phyloP scores from a whole-genome alignment of 2,888 invertebrate species.

The Meandrusa payeni region DNA sequence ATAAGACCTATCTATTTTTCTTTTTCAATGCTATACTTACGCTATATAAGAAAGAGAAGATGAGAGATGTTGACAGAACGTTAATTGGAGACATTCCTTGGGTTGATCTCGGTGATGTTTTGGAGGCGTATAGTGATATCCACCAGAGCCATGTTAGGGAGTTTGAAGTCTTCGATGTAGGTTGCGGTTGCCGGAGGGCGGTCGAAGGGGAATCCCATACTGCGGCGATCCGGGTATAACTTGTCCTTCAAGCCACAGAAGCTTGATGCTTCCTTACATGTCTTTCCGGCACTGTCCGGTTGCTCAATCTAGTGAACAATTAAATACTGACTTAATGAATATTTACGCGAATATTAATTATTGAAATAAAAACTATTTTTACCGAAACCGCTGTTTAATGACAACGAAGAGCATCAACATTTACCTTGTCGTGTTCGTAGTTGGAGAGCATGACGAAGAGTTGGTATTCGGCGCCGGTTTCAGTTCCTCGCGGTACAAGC shows the following conservation, averaged over 20 bases:
- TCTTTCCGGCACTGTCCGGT: constrained; percentile 47
- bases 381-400: too few relatives aligned
- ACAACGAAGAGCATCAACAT: too few relatives aligned
- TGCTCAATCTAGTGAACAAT: constrained; percentile 61
- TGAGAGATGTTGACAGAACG: neutral
- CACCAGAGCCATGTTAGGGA: constrained; percentile 85
- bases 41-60: neutral
- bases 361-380: too few relatives aligned
- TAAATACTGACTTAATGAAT: too few relatives aligned
- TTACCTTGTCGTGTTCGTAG: constrained; percentile 67
- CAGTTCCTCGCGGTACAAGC: constrained; percentile 77
- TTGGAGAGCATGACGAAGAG: constrained; percentile 75
- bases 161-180: constrained; percentile 83
- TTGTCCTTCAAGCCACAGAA: constrained; percentile 90
- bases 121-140: constrained; percentile 83
- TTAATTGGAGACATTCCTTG: constrained; percentile 56
- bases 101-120: constrained; percentile 70
- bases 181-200: constrained; percentile 81
- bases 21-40: constrained; percentile 34
- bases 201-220: constrained; percentile 94
- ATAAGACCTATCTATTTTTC: constrained; percentile 47
- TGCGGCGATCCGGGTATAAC: constrained; percentile 88
- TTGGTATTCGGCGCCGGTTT: constrained; percentile 56
- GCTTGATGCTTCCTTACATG: constrained; percentile 87
- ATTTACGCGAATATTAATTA: too few relatives aligned